Evolutionary conservation across 2,888 invertebrate species (phyloP).

Genomic region (Didymodactylos carnosus): DNA sequence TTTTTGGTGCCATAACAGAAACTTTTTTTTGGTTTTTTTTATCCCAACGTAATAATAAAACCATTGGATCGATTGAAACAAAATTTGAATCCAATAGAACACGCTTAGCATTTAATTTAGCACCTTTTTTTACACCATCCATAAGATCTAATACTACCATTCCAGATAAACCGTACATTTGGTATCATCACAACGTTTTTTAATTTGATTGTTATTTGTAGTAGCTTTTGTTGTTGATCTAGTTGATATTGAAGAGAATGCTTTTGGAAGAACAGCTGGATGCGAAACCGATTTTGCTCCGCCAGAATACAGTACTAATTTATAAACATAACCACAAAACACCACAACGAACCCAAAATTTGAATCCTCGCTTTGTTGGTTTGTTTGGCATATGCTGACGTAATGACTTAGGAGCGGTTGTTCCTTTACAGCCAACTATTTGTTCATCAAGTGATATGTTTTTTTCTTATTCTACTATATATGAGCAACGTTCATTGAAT

Average conservation of each 20-base stretch:
- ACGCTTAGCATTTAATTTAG: not conserved
- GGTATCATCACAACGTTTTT: not conserved
- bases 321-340: not conserved
- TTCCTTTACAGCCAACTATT: too few species aligned
- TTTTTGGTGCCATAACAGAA: not conserved
- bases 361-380: not conserved
- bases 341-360: not conserved
- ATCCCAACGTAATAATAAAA: not conserved
- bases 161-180: not conserved
- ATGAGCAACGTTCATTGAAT: too few species aligned
- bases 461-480: too few species aligned
- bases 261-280: not conserved
- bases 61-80: not conserved
- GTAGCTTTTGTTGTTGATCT: not conserved
- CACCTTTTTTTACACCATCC: too few species aligned
- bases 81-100: slow-evolving; percentile 3
- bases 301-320: too few species aligned
- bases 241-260: not conserved
- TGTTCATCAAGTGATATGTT: too few species aligned
- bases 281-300: too few species aligned
- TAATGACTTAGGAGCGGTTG: too few species aligned
- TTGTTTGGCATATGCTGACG: not conserved
- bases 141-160: too few species aligned
- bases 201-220: not conserved
- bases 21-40: slow-evolving; percentile 1